Conservation (phyloP, 2,888 invertebrate species). For the Tanytarsus gracilentus region DNA sequence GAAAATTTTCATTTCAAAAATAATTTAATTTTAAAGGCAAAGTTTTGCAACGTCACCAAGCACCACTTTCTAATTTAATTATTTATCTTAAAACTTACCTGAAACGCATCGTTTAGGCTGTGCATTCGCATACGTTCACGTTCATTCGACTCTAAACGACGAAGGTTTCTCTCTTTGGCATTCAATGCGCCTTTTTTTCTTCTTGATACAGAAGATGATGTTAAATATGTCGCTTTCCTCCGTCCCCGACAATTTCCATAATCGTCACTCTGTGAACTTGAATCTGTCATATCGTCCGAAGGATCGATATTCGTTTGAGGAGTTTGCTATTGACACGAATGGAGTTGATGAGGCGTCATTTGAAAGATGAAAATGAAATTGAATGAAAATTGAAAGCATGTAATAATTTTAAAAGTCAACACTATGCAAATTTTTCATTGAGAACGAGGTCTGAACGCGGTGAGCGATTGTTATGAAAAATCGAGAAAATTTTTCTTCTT, state of each 20-base stretch:
- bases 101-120: conserved; percentile 82
- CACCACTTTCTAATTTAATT: too few species aligned
- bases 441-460: too few species aligned
- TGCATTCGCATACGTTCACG: conserved; percentile 89
- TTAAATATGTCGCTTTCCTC: conserved; percentile 38
- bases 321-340: neutral
- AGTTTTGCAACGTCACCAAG: too few species aligned
- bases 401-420: too few species aligned
- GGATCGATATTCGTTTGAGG: conserved; percentile 20
- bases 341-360: neutral
- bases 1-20: neutral
- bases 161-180: conserved; percentile 74
- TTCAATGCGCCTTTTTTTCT: conserved; percentile 66
- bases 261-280: conserved; percentile 44
- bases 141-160: conserved; percentile 83
- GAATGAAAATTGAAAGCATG: too few species aligned
- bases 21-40: neutral
- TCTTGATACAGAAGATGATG: conserved; percentile 38
- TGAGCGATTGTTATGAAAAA: too few species aligned
- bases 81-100: conserved; percentile 47
- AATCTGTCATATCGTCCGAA: conserved; percentile 38
- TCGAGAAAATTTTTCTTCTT: too few species aligned
- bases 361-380: neutral
- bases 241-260: conserved; percentile 37
- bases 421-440: too few species aligned